These are phyloP conservation scores for Sapayoa aenigma DNA, from an alignment of 2,113 vertebrate species.

Conservation along the genomic window DNA sequence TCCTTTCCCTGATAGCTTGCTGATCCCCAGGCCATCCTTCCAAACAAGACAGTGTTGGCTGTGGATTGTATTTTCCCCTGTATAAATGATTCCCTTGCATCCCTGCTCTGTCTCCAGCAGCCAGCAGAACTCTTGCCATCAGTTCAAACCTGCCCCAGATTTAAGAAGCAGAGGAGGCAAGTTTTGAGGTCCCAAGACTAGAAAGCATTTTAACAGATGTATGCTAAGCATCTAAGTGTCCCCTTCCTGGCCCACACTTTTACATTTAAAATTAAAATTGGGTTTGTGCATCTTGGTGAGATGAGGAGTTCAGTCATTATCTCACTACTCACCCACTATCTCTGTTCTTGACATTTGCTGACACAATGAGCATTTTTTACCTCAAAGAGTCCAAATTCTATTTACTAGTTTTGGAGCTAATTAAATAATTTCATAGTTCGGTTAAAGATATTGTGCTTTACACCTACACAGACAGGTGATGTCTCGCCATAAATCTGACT, in stretches of 20 bases:
- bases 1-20: neutral
- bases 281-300: neutral
- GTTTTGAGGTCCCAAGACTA: neutral
- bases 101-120: neutral
- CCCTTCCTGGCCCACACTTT: neutral
- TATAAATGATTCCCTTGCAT: neutral
- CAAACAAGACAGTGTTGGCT: neutral
- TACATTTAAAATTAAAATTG: neutral
- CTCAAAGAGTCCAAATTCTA: neutral
- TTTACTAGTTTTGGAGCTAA: neutral
- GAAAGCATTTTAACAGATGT: neutral
- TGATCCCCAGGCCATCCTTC: fast-evolving
- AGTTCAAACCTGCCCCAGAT: neutral
- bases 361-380: neutral
- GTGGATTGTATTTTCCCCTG: neutral
- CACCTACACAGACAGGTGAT: neutral
- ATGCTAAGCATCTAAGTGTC: neutral
- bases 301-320: neutral
- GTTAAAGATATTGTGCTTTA: neutral
- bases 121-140: neutral
- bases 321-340: neutral
- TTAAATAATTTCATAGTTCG: neutral
- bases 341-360: neutral
- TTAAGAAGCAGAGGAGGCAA: neutral
- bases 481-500: neutral